phyloP scores from a whole-genome alignment of 2,797 vertebrate genomes.

The Iguana delicatissima region DNA sequence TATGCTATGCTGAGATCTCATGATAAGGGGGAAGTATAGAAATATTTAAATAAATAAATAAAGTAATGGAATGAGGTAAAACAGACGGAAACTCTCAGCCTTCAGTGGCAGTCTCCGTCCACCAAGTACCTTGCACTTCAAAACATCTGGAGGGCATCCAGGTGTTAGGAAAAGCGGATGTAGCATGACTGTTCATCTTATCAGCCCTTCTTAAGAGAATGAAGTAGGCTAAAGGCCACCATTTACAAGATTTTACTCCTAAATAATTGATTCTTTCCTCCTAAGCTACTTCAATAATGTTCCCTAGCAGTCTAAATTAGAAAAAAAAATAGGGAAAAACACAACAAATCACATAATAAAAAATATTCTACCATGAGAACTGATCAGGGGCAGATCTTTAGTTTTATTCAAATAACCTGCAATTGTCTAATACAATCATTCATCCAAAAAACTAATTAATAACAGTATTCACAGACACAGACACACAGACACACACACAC shows the following conservation, averaged over 20 bases:
- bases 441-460: slow-evolving; percentile 74
- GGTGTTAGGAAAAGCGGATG: background rate
- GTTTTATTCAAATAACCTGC: slow-evolving; percentile 58
- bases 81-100: too few species aligned
- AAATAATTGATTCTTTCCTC: background rate
- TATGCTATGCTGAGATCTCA: too few species aligned
- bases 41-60: too few species aligned
- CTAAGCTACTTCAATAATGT: too few species aligned
- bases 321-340: background rate
- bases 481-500: slow-evolving; percentile 40
- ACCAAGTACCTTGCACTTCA: background rate
- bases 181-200: background rate
- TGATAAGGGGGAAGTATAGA: too few species aligned
- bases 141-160: background rate
- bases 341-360: background rate
- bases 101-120: too few species aligned
- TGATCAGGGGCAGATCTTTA: slow-evolving; percentile 55
- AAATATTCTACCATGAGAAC: slow-evolving; percentile 12
- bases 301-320: background rate
- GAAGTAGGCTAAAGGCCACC: background rate
- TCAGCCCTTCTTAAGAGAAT: background rate
- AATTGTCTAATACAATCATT: slow-evolving; percentile 49
- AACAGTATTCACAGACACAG: slow-evolving; percentile 23
- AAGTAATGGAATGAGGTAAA: too few species aligned
- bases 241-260: background rate